phyloP scores from a whole-genome alignment of 1,140 invertebrate genomes.

The Apolygus lucorum region DNA sequence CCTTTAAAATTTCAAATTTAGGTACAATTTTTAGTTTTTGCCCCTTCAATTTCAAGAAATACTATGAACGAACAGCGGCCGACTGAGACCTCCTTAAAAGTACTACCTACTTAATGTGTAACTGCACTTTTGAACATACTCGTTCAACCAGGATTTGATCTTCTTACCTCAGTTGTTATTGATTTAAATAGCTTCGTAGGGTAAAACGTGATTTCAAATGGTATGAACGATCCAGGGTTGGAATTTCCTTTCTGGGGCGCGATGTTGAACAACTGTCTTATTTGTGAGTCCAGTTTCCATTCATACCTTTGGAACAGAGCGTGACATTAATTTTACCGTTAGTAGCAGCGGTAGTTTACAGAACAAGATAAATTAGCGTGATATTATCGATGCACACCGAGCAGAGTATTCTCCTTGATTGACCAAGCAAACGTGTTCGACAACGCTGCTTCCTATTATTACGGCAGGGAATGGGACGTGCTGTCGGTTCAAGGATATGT shows the following conservation, averaged over 20 bases:
- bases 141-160: too few species aligned
- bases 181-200: neutral
- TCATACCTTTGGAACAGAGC: too few species aligned
- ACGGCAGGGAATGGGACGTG: neutral
- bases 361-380: too few species aligned
- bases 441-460: neutral
- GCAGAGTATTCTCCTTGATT: neutral
- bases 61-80: too few species aligned
- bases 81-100: too few species aligned
- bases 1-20: too few species aligned
- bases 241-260: neutral
- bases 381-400: neutral
- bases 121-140: too few species aligned
- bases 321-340: too few species aligned
- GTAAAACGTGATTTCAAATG: neutral
- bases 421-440: neutral
- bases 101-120: too few species aligned
- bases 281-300: neutral
- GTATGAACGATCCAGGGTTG: neutral
- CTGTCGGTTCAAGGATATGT: neutral
- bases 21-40: too few species aligned
- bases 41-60: too few species aligned
- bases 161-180: neutral
- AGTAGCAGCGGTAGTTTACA: too few species aligned
- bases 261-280: neutral